Conservation (phyloP, 2,888 invertebrate genomes). For the Druceiella hillmani region DNA sequence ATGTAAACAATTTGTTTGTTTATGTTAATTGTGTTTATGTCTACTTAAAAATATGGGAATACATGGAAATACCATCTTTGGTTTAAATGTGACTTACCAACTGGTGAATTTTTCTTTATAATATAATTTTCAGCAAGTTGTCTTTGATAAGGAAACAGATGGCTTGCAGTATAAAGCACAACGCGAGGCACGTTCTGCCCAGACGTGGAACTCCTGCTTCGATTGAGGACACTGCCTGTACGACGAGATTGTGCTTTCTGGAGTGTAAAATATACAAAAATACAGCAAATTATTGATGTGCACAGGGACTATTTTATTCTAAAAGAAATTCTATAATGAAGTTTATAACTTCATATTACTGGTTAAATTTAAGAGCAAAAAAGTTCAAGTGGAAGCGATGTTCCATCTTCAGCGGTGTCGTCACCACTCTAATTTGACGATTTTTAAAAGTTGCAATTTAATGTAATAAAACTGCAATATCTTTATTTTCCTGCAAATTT, state of each 20-base stretch:
- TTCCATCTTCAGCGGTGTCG: too few species aligned
- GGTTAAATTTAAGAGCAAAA: too few species aligned
- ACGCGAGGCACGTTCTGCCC: constrained; percentile 56
- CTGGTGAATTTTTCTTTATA: constrained; percentile 46
- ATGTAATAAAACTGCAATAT: too few species aligned
- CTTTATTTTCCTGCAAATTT: too few species aligned
- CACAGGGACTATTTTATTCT: too few species aligned
- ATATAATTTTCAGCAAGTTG: constrained; percentile 81
- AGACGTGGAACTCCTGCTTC: constrained; percentile 40
- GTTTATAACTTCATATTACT: too few species aligned
- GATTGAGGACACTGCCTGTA: constrained; percentile 38
- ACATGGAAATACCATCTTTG: constrained; percentile 24
- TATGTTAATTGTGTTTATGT: constrained; percentile 16
- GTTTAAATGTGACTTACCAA: constrained; percentile 31
- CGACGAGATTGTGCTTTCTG: constrained; percentile 49
- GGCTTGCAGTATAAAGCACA: constrained; percentile 66
- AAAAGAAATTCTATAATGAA: too few species aligned
- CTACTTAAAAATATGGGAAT: constrained; percentile 34
- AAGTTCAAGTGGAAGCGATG: too few species aligned
- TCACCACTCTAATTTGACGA: too few species aligned
- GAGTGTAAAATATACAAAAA: constrained; percentile 8
- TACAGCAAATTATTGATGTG: too few species aligned
- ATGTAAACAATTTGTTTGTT: too few species aligned
- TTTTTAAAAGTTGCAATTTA: too few species aligned
- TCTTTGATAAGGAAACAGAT: constrained; percentile 72